phyloP scores from a whole-genome alignment of 2,113 vertebrate species.

The Penelope pileata region DNA sequence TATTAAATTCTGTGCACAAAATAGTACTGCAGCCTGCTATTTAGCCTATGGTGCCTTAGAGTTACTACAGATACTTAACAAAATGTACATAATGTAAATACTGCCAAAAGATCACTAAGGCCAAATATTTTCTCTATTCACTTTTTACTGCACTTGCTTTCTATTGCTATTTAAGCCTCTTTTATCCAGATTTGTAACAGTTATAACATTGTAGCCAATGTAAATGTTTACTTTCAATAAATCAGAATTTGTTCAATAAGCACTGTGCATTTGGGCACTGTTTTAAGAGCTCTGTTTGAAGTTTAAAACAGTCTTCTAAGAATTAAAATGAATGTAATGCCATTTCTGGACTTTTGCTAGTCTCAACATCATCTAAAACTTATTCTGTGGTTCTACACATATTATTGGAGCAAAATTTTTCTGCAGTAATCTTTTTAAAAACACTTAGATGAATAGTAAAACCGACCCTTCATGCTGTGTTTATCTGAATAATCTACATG shows the following conservation, averaged over 20 bases:
- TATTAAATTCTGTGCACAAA: constrained; percentile 80
- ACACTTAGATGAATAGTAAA: not conserved
- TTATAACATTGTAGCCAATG: constrained; percentile 85
- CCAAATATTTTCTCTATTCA: constrained; percentile 91
- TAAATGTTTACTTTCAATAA: constrained; percentile 92
- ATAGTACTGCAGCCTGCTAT: constrained; percentile 82
- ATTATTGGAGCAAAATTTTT: not conserved
- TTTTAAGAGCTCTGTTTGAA: constrained; percentile 58
- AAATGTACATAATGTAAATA: constrained; percentile 88
- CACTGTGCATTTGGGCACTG: constrained; percentile 71
- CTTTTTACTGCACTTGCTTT: constrained; percentile 89
- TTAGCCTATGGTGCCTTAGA: constrained; percentile 89
- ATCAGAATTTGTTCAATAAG: constrained; percentile 84
- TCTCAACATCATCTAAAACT: constrained; percentile 30
- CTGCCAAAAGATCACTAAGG: constrained; percentile 84
- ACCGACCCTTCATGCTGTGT: not conserved
- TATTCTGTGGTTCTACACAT: not conserved
- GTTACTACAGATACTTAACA: constrained; percentile 85
- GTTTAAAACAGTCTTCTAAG: not conserved
- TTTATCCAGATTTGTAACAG: constrained; percentile 87
- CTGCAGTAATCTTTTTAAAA: not conserved
- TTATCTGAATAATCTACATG: not conserved
- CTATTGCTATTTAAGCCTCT: constrained; percentile 83
- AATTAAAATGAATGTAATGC: constrained; percentile 43
- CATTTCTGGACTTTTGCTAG: constrained; percentile 32